A percentile compares a stretch with the other conserved stretches of the same genome.
phyloP scores from a whole-genome alignment of 2,888 invertebrate species.

The Lamellibrachia columna region DNA sequence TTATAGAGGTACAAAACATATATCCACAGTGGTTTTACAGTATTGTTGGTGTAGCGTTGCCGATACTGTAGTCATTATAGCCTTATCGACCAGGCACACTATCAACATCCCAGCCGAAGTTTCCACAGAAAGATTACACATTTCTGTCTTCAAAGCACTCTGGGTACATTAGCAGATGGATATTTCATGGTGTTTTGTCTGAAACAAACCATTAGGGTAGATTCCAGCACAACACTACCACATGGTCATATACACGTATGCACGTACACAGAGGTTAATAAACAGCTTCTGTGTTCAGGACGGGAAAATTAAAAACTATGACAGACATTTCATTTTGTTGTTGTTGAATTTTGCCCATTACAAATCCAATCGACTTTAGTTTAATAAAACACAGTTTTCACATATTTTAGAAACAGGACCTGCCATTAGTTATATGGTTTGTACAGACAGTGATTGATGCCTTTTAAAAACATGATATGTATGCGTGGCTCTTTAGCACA shows the following conservation, averaged over 20 bases:
- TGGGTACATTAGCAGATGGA: neutral
- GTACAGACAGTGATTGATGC: no score
- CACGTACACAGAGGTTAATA: neutral
- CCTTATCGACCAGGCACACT: neutral
- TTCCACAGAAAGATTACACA: slow-evolving; percentile 4
- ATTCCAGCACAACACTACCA: neutral
- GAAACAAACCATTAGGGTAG: neutral
- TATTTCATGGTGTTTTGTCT: neutral
- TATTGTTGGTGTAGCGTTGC: neutral
- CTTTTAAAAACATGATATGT: no score
- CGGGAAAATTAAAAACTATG: neutral
- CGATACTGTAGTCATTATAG: neutral
- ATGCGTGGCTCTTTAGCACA: no score
- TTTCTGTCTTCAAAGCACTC: neutral
- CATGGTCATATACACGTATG: neutral
- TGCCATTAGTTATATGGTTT: no score
- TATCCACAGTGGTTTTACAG: neutral
- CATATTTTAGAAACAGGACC: no score
- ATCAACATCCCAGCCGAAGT: neutral
- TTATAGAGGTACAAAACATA: neutral
- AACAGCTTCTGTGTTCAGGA: neutral
- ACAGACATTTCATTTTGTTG: neutral
- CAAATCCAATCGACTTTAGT: no score
- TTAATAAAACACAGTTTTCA: no score
- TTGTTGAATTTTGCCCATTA: neutral